A percentile compares a stretch with the other conserved stretches of the same genome.
phyloP scores from a whole-genome alignment of 30 jellyfish, hydroid and myxozoan species.

The Sanderia malayensis region DNA sequence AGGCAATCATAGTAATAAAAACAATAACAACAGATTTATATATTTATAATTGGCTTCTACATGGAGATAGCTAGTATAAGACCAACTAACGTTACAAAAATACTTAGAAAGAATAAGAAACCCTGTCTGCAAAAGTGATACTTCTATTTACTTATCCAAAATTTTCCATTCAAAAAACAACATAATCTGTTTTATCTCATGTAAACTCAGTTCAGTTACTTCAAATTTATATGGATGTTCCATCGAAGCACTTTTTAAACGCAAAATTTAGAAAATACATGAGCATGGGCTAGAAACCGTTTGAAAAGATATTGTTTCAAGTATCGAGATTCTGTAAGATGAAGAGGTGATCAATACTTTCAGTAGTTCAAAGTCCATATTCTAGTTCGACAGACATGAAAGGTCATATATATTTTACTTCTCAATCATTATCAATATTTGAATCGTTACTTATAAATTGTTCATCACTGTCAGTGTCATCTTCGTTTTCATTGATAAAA shows the following conservation, averaged over 20 bases:
- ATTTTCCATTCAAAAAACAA: neutral
- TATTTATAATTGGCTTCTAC: neutral
- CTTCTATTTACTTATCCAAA: neutral
- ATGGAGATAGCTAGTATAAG: neutral
- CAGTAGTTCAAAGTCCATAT: neutral
- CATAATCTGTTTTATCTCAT: neutral
- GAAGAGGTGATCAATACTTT: neutral
- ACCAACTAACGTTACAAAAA: neutral
- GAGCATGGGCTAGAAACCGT: neutral
- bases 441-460: neutral
- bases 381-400: constrained; percentile 1
- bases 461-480: neutral
- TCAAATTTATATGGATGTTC: neutral
- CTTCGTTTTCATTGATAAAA: neutral
- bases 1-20: neutral
- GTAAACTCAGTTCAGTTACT: neutral
- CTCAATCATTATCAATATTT: neutral
- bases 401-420: neutral
- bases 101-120: neutral
- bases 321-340: neutral
- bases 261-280: neutral
- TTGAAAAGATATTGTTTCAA: neutral
- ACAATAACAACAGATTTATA: neutral
- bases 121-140: neutral
- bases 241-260: neutral